Evolutionary conservation across 2,113 vertebrate species (phyloP), one percentile per base, ranked within the genome.

Genomic region (Oostethus manadensis): DNA sequence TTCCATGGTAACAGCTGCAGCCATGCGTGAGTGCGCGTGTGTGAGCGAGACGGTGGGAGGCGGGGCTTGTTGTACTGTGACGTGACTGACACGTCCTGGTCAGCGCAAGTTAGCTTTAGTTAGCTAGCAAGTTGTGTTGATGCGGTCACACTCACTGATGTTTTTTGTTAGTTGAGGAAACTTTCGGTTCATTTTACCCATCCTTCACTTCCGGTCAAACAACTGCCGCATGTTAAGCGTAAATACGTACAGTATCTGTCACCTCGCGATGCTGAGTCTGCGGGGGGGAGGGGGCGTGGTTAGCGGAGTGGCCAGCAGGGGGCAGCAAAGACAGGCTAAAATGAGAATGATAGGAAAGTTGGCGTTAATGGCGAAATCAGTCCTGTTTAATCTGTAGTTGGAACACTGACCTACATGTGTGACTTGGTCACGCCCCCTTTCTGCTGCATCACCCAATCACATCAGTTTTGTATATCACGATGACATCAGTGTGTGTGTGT

Each of bases 1-100:
- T 81, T 73, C 80, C 75, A 84, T 80, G 74, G 84, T 66, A 84
- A 83, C 84, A 35, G 68, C 68, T 75, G 76, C 68, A 79, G 64
- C 66, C 40, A 55, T 65, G 22, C 45, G 18, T 65, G 70, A 60
- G 62, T 64, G 71, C 56, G 66, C 51, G 58, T 66, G 23, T 55
- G 42, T 42, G 59, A n/a, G n/a, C n/a, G n/a, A n/a, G n/a, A 51
- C 54, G 38, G 59, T 18, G 43, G 33, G 55, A 35, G 50, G 38
- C 18, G 61, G 8, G 40, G 40, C 56, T 35, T 51, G 46, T 72
- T 44, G 20, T 11, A 26, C 17, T 6, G 51, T 57, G 57, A 33
- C 49, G 14, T 42, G 38, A 42, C 11, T 42, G 38, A 42, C 38
- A 42, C 3, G 13, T 14, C 2, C 13, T 3, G 1, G 29, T 33